phyloP scores from a whole-genome alignment of 53 echinoderm and acorn worm genomes.

The Glandiceps talaboti region DNA sequence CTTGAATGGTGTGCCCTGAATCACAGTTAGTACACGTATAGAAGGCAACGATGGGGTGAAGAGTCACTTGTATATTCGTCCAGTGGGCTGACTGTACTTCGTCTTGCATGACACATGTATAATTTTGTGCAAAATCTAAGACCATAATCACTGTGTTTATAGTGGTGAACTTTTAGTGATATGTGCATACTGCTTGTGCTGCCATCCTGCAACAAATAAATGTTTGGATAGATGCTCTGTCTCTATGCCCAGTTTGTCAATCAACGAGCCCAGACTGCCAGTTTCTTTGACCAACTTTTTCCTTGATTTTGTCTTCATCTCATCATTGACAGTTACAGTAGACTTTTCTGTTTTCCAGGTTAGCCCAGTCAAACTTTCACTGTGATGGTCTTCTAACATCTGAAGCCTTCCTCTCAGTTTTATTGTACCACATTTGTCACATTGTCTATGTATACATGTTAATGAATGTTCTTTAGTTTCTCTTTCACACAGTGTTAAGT shows the following conservation, averaged over 20 bases:
- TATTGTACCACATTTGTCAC: slow-evolving; percentile 21
- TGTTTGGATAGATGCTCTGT: slow-evolving; percentile 10
- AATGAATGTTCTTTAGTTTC: not conserved
- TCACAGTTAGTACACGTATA: slow-evolving; percentile 23
- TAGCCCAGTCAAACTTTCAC: not conserved
- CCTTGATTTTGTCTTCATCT: slow-evolving; percentile 10
- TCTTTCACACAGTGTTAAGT: slow-evolving; percentile 24
- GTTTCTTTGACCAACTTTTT: slow-evolving; percentile 1
- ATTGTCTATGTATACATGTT: slow-evolving; percentile 24
- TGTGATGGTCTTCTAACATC: not conserved
- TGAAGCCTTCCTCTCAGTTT: not conserved
- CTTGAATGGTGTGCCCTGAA: not conserved
- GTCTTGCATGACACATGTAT: not conserved
- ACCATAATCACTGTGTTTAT: slow-evolving; percentile 22
- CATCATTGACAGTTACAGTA: slow-evolving; percentile 2
- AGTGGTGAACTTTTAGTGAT: slow-evolving; percentile 16
- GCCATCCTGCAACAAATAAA: slow-evolving; percentile 24
- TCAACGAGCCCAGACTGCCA: slow-evolving; percentile 6
- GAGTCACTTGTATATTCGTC: not conserved
- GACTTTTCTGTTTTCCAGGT: slow-evolving; percentile 15
- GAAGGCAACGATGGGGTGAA: slow-evolving; percentile 44
- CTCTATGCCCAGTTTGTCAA: slow-evolving; percentile 10
- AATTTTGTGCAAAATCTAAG: slow-evolving; percentile 8
- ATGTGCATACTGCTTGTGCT: slow-evolving; percentile 7
- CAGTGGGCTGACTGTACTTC: slow-evolving; percentile 11